phyloP scores from a whole-genome alignment of 2,888 invertebrate species.

The Meteorus cinctellus region DNA sequence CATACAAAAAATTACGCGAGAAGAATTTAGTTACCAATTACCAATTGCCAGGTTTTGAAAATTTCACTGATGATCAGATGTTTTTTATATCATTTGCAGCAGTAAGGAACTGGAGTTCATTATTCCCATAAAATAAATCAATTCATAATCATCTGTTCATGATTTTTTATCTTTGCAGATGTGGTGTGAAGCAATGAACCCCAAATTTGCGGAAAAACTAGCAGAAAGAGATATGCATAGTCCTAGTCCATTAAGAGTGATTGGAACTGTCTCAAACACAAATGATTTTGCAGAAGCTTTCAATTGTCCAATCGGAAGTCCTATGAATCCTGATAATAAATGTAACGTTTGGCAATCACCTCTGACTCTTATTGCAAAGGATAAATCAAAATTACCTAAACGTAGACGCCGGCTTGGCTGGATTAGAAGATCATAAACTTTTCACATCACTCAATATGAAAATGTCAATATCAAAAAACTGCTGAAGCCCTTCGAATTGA shows the following conservation, averaged over 20 bases:
- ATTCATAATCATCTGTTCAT: background rate
- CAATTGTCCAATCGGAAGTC: constrained; percentile 42
- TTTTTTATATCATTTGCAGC: constrained; percentile 79
- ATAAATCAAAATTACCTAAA: background rate
- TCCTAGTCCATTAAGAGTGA: constrained; percentile 38
- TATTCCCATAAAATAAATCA: background rate
- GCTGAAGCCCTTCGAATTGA: too few species aligned
- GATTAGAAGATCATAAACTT: background rate
- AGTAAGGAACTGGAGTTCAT: constrained; percentile 22
- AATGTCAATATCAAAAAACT: too few species aligned
- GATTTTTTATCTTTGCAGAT: constrained; percentile 20
- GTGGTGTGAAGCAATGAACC: constrained; percentile 38
- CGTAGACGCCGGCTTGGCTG: background rate
- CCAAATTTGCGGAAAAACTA: constrained; percentile 18
- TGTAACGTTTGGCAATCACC: constrained; percentile 44
- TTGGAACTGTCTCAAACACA: constrained; percentile 46
- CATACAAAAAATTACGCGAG: constrained; percentile 72
- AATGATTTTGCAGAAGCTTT: constrained; percentile 46
- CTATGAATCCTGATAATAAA: constrained; percentile 47
- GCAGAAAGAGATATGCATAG: constrained; percentile 39
- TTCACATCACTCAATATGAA: too few species aligned
- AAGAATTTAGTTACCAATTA: constrained; percentile 63
- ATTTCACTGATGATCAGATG: constrained; percentile 80
- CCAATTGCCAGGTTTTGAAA: constrained; percentile 79
- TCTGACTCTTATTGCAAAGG: too few species aligned